Conservation (phyloP, 53 echinoderm and acorn worm genomes). For the Holothuria scabra region DNA sequence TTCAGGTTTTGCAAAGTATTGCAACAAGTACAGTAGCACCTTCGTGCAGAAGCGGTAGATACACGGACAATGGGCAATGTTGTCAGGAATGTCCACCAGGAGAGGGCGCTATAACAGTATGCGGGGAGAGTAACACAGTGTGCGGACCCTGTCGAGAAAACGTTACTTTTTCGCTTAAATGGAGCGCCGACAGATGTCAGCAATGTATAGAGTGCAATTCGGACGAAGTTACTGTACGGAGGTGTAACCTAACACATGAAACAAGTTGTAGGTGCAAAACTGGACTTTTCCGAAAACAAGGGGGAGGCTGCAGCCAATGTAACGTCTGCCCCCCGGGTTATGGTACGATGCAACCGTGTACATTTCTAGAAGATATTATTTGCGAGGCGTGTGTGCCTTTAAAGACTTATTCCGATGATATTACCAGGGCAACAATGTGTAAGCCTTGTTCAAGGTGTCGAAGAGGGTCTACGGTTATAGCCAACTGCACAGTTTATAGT, state of each 20-base stretch:
- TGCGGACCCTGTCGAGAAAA: too few relatives aligned
- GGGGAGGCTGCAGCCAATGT: conserved; percentile 78
- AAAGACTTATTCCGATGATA: conserved; percentile 79
- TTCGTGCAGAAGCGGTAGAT: conserved; percentile 59
- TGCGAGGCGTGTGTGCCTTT: conserved; percentile 68
- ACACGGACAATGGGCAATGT: conserved; percentile 67
- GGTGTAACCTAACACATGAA: too few relatives aligned
- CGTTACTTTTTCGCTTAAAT: too few relatives aligned
- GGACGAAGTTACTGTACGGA: too few relatives aligned
- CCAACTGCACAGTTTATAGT: conserved; percentile 68
- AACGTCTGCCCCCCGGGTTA: conserved; percentile 89
- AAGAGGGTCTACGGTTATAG: conserved; percentile 55
- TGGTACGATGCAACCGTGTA: conserved; percentile 75
- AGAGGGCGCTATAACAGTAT: conserved; percentile 54
- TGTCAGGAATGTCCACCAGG: conserved; percentile 75
- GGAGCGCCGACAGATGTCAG: too few relatives aligned
- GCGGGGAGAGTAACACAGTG: not conserved
- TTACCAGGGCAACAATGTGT: conserved; percentile 76
- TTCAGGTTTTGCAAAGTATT: not conserved
- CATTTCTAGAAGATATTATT: conserved; percentile 59
- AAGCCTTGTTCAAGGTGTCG: conserved; percentile 71
- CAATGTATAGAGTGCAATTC: too few relatives aligned
- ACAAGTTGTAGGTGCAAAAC: not conserved
- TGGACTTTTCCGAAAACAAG: conserved; percentile 19
- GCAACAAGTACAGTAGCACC: conserved; percentile 10